phyloP scores from a whole-genome alignment of 1,140 invertebrate genomes.

The Manduca sexta region DNA sequence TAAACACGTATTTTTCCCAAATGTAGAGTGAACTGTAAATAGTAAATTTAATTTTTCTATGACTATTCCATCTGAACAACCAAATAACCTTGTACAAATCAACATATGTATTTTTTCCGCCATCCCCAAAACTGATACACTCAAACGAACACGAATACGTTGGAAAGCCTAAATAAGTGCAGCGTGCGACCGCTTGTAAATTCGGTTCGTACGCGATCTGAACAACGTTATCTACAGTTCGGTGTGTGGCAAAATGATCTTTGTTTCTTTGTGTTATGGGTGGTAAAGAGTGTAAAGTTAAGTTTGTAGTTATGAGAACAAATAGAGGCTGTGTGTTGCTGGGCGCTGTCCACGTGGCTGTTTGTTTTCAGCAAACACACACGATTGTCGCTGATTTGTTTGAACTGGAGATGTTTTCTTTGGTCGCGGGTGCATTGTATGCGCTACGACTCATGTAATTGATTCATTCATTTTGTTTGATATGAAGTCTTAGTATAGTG shows the following conservation, averaged over 20 bases:
- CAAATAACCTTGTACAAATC: too few species aligned
- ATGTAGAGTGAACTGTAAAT: too few species aligned
- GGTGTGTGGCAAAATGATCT: conserved; percentile 8
- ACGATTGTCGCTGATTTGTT: conserved; percentile 33
- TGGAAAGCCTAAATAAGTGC: conserved; percentile 10
- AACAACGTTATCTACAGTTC: background rate
- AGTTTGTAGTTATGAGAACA: conserved; percentile 33
- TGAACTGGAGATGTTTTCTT: conserved; percentile 6
- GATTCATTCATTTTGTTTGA: too few species aligned
- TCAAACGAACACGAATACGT: too few species aligned
- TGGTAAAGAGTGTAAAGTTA: conserved; percentile 1
- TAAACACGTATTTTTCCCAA: too few species aligned
- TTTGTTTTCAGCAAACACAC: conserved; percentile 29
- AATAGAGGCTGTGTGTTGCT: conserved; percentile 37
- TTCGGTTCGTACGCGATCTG: conserved; percentile 18
- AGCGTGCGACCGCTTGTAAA: conserved; percentile 23
- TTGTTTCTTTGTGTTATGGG: conserved; percentile 4
- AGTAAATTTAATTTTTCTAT: too few species aligned
- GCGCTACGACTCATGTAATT: too few species aligned
- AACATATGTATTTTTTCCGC: too few species aligned
- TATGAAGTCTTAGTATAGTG: too few species aligned
- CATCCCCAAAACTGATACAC: too few species aligned
- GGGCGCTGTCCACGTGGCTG: conserved; percentile 18
- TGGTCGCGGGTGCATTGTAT: too few species aligned
- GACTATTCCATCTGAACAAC: too few species aligned